A percentile compares a stretch with the other conserved stretches of the same genome.
These are phyloP conservation scores for Meriones unguiculatus DNA, from an alignment of 2,113 vertebrate genomes.

Conservation along the genomic window DNA sequence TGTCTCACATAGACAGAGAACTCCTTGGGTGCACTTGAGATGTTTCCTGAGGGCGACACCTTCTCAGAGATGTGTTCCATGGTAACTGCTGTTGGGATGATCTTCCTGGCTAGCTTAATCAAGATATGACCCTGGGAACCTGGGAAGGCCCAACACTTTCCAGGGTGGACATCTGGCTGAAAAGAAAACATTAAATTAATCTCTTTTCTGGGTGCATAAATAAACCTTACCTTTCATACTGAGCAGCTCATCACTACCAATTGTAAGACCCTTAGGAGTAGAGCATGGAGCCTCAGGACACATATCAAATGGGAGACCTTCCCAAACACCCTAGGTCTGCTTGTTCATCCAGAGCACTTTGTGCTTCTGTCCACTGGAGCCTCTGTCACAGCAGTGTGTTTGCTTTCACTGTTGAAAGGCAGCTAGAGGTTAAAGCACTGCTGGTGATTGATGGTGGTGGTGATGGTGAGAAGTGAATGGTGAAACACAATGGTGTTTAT, in stretches of 20 bases:
- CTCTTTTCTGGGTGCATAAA: not conserved
- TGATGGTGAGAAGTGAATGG: accelerated
- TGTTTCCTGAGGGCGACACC: slow-evolving; percentile 82
- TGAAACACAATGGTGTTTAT: too few species aligned
- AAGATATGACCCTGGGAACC: slow-evolving; percentile 77
- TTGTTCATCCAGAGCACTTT: not conserved
- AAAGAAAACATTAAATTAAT: slow-evolving; percentile 34
- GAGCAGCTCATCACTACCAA: not conserved
- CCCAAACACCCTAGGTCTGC: not conserved
- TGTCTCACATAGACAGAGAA: slow-evolving; percentile 82
- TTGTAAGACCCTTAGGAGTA: not conserved
- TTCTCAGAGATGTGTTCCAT: slow-evolving; percentile 83
- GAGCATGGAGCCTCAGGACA: accelerated
- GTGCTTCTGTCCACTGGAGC: not conserved
- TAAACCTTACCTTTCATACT: too few species aligned
- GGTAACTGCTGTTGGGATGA: slow-evolving; percentile 77
- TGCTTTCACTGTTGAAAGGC: not conserved
- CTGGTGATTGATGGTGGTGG: accelerated
- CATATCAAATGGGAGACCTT: not conserved
- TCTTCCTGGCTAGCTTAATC: slow-evolving; percentile 74
- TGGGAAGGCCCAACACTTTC: slow-evolving; percentile 84
- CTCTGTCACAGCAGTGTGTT: not conserved
- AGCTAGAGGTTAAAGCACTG: not conserved
- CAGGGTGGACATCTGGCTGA: slow-evolving; percentile 82
- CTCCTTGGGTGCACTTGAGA: slow-evolving; percentile 80